phyloP scores from a whole-genome alignment of 2,113 vertebrate genomes.

The Polypterus senegalus region DNA sequence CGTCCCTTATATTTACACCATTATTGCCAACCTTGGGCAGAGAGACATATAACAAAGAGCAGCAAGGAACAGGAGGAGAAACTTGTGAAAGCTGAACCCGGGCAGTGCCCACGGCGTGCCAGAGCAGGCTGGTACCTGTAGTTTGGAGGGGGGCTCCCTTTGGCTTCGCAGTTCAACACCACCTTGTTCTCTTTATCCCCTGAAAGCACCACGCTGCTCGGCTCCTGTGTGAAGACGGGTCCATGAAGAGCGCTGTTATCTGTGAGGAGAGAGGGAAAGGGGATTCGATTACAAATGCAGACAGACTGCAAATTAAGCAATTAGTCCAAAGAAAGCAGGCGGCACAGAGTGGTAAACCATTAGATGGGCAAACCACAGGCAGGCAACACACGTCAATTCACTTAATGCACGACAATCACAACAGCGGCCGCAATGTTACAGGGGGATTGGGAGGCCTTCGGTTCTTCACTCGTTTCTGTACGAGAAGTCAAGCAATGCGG shows the following conservation, averaged over 20 bases:
- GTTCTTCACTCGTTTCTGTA: too few relatives aligned
- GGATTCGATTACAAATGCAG: conserved; percentile 13
- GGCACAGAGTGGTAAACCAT: conserved; percentile 24
- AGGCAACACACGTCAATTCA: conserved; percentile 43
- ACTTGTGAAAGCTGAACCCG: too few relatives aligned
- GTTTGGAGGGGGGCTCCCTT: conserved; percentile 69
- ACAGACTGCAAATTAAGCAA: conserved; percentile 30
- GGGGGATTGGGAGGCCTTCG: too few relatives aligned
- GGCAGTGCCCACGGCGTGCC: too few relatives aligned
- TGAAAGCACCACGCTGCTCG: conserved; percentile 76
- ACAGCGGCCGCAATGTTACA: too few relatives aligned
- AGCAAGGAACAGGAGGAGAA: too few relatives aligned
- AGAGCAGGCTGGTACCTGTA: conserved; percentile 51
- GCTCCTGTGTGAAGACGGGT: conserved; percentile 79
- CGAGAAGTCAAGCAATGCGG: too few relatives aligned
- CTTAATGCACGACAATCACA: conserved; percentile 1
- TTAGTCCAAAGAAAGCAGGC: conserved; percentile 26
- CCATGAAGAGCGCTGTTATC: conserved; percentile 64
- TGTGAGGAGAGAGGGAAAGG: conserved; percentile 35
- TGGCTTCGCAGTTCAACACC: conserved; percentile 80
- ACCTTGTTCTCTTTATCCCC: conserved; percentile 80
- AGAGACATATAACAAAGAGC: too few relatives aligned
- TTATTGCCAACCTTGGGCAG: too few relatives aligned
- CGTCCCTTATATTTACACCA: too few relatives aligned
- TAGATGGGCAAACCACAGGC: conserved; percentile 32